Percentiles rank a stretch among this genome's conserved stretches.
phyloP scores from a whole-genome alignment of 1,140 invertebrate genomes.

The Idris sp. region DNA sequence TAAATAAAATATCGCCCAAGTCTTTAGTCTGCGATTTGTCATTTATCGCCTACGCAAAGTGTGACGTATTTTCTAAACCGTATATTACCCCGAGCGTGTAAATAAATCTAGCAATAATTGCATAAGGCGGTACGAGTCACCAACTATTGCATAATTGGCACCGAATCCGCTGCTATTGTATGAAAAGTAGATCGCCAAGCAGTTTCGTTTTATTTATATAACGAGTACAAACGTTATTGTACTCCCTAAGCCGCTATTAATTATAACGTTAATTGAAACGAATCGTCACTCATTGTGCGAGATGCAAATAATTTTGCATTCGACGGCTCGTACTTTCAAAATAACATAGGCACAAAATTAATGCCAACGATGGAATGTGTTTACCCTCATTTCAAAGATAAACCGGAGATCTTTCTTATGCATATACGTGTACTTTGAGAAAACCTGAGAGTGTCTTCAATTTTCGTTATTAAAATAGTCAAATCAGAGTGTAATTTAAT shows the following conservation, averaged over 20 bases:
- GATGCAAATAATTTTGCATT: conserved; percentile 4
- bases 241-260: conserved; percentile 34
- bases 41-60: conserved; percentile 48
- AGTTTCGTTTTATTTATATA: conserved; percentile 59
- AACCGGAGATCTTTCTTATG: conserved; percentile 10
- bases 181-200: conserved; percentile 60
- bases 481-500: too few species aligned
- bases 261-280: conserved; percentile 56
- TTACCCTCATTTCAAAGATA: conserved; percentile 54
- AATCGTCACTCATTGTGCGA: conserved; percentile 41
- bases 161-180: conserved; percentile 56
- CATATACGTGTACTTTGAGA: background rate
- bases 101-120: conserved; percentile 63
- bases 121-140: conserved; percentile 52
- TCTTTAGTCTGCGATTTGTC: conserved; percentile 61
- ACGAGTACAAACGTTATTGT: conserved; percentile 42
- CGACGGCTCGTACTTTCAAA: conserved; percentile 22
- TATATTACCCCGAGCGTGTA: conserved; percentile 48
- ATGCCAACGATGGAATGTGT: conserved; percentile 20
- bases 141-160: conserved; percentile 60
- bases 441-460: too few species aligned
- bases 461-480: too few species aligned
- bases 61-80: conserved; percentile 47
- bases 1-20: too few species aligned
- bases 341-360: conserved; percentile 39